Evolutionary conservation across 2,797 vertebrate genomes (phyloP), one percentile per base, ranked within the genome.

Genomic region (Gastrophryne carolinensis): DNA sequence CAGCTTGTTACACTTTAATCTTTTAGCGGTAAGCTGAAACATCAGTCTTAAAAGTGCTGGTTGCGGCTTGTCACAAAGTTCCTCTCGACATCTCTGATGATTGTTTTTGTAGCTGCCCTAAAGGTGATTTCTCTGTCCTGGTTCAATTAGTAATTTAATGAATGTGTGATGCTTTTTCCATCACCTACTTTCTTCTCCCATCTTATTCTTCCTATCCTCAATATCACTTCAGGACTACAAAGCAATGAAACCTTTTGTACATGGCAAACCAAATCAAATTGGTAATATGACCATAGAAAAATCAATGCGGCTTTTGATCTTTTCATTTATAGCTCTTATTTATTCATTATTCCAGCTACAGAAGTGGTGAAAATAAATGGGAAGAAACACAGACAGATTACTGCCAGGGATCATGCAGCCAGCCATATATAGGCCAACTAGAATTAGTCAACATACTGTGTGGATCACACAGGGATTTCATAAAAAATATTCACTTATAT

Each of bases 311-410:
- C 52, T 79, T 71, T 81, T 86, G 83, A 89, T 89, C 83, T 83
- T 89, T 91, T 91, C 83, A 87, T 90, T 89, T 87, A 79, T 82
- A 80, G 53, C 66, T 23, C 27, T 79, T 72, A 78, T 82, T 82
- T 80, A 80, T 82, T 84, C 44, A 80, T 66, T 79, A 63, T 77
- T 1, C 83, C 83, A n/a, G n/a, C n/a, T n/a, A n/a, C n/a, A n/a
- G n/a, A n/a, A n/a, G n/a, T n/a, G n/a, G n/a, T n/a, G n/a, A n/a
- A n/a, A n/a, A n/a, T n/a, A n/a, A n/a, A n/a, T n/a, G n/a, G n/a
- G n/a, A n/a, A n/a, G n/a, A n/a, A n/a, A n/a, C n/a, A n/a, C n/a
- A n/a, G n/a, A n/a, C n/a, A n/a, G n/a, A n/a, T n/a, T n/a, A n/a
- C n/a, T n/a, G n/a, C n/a, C n/a, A n/a, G n/a, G n/a, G n/a, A n/a